Base-by-base conservation (phyloP, 2,888 invertebrate species). In the Subacronicta megacephala region DNA sequence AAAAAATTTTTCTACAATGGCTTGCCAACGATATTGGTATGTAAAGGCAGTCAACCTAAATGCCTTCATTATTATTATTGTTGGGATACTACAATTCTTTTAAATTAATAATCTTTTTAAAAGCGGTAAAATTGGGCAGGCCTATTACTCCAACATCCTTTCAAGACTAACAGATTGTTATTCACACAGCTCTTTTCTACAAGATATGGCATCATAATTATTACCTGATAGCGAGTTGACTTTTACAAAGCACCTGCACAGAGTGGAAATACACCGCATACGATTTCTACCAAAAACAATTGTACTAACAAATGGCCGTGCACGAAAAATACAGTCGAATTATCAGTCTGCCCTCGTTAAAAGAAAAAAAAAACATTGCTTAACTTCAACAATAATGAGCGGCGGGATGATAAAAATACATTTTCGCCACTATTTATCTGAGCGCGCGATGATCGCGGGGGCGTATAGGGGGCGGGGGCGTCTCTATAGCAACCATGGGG, bases 391-490 rank as follows among this genome's bases (percentile, higher is more conserved):
- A 89, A 90, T 92, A 92, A 93, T 92, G 90, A 92, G 90, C 87
- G 85, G 84, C 79, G 80, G 83, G 84, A 90, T 91, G 91, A 92
- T 90, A 92, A 88, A 90, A 92, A 88, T 86, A 86, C 90, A 92
- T 93, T 92, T 89, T 89, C 86, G 81, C 88, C 82, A 90, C 87
- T 90, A 86, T 84, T 89, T 85, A 85, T 85, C 85, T 84, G 82
- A 83, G 83, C 77, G 82, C 77, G 78, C 86, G 91, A 89, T 92
- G 86, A 92, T 92, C 92, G 87, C 82, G 77, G 83, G 89, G 89
- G 88, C 84, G 88, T 88, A 78, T 74, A 74, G 80, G 87, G 87
- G 90, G 89, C 90, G 92, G 88, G 85, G 74, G 87, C 84, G 93
- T 94, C 78, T 85, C 88, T 85, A 88, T 92, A 84, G 87, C 84